Base-by-base conservation (phyloP, 2,797 vertebrate genomes). In the Chelon labrosus region DNA sequence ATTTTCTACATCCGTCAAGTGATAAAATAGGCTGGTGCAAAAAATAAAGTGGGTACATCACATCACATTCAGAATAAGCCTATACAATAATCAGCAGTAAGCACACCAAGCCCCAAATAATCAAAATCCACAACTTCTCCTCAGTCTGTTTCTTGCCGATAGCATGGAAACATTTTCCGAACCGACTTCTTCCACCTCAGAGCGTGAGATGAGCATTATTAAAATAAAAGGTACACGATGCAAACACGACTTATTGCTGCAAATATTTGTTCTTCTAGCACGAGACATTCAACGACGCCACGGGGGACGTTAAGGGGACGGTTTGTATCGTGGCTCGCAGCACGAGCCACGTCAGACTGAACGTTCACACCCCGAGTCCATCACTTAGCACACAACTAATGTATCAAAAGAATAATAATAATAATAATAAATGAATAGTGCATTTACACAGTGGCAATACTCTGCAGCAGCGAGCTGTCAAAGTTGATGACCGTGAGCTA, bases 201-300 rank as follows among this genome's bases (percentile, higher is more conserved):
- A 7, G 14, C 22, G 17, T 25, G 37, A 44, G 49, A 66, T 8
- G 31, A 8, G 7, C 5, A 35, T 8, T 35, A 61, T 20, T 22
- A 50, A 44, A 19, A 10, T 8, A 39, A 54, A 27, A 74, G 25
- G 3, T 67, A 55, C 35, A 70, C 3, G 59, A 38, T 41, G 47
- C 25, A 62, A 68, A 59, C 55, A 56, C 10, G 17, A 73, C 61
- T 62, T 86, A 80, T 77, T 86, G 80, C 75, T 82, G 73, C 46
- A 37, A 72, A 39, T 58, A 52, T 66, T 61, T 71, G 63, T 82
- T 80, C 79, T 67, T 79, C 59, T 80, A 56, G 9, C 39, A 41
- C 39, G 12, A 10, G 12, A 41, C 39, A 41, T 41, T 13, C 39
- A 13, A 27, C 31, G 7, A 35, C 31, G 5, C 31, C 31, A 7